These are phyloP conservation scores for Chrysogorgia sp. DNA, from an alignment of 92 coral and sea anemone species.

Conservation along the genomic window DNA sequence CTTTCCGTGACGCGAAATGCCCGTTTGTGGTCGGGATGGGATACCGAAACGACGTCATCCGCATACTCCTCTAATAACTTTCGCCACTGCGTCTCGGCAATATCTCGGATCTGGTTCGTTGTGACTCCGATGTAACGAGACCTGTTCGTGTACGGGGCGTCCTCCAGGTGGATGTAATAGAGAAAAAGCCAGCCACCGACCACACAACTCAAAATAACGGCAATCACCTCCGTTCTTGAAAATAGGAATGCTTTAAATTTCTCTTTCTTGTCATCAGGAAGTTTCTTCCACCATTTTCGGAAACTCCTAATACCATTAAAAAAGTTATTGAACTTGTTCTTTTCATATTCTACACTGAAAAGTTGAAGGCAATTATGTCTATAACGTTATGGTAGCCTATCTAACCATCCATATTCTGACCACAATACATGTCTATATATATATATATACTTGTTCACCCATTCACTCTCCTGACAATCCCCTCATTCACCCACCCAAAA, in stretches of 20 bases:
- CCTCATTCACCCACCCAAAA: no score
- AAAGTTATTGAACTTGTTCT: no score
- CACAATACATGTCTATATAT: no score
- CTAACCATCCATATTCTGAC: no score
- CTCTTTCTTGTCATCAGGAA: conserved; percentile 71
- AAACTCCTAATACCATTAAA: conserved; percentile 76
- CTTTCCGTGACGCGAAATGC: conserved; percentile 74
- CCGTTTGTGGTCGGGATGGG: conserved; percentile 82
- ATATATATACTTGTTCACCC: no score
- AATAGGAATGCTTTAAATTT: conserved; percentile 55
- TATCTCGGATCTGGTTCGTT: conserved; percentile 80
- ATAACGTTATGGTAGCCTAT: no score
- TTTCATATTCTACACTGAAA: no score
- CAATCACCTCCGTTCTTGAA: conserved; percentile 63
- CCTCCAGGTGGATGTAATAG: conserved; percentile 88
- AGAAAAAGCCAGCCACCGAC: conserved; percentile 74
- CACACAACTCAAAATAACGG: conserved; percentile 63
- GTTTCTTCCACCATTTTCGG: conserved; percentile 89
- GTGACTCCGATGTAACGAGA: conserved; percentile 84
- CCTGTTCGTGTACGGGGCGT: conserved; percentile 86
- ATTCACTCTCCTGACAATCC: no score
- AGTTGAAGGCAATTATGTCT: no score
- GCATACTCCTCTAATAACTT: conserved; percentile 78
- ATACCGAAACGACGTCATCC: conserved; percentile 70
- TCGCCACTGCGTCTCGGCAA: conserved; percentile 73